Conservation (phyloP, 2,797 vertebrate species). For the Atherinosoma microstoma region DNA sequence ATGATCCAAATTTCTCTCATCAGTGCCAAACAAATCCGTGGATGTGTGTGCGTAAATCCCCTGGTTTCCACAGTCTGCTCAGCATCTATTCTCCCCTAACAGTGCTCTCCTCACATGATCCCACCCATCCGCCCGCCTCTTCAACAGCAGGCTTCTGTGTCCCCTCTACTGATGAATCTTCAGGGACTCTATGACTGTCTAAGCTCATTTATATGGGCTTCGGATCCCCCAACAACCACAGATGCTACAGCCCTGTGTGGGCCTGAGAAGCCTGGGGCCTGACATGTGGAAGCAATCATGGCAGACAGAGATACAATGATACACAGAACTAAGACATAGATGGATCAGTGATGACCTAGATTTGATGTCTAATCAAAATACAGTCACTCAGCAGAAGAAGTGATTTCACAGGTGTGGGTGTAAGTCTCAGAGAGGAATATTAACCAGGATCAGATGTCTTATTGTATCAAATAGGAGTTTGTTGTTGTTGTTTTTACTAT, state of each 20-base stretch:
- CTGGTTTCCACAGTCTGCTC: slow-evolving; percentile 23
- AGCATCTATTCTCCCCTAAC: slow-evolving; percentile 21
- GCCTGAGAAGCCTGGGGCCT: slow-evolving; percentile 30
- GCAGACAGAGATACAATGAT: slow-evolving; percentile 63
- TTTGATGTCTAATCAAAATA: slow-evolving; percentile 75
- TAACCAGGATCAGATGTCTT: slow-evolving; percentile 46
- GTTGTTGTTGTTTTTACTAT: slow-evolving; percentile 23
- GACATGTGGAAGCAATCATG: slow-evolving; percentile 73
- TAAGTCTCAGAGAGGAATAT: slow-evolving; percentile 38
- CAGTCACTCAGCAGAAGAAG: slow-evolving; percentile 46
- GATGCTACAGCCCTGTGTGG: slow-evolving; percentile 48
- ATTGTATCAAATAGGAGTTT: slow-evolving; percentile 46
- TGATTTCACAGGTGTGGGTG: slow-evolving; percentile 41
- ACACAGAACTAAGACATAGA: slow-evolving; percentile 59
- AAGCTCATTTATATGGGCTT: slow-evolving; percentile 48
- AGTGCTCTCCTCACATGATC: slow-evolving; percentile 40
- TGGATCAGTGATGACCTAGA: slow-evolving; percentile 57
- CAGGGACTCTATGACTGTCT: slow-evolving; percentile 37
- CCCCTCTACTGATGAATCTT: slow-evolving; percentile 38
- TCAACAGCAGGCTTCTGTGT: slow-evolving; percentile 57
- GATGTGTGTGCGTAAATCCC: slow-evolving; percentile 48
- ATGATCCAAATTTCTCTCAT: slow-evolving; percentile 62
- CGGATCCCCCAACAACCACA: slow-evolving; percentile 35
- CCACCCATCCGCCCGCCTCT: slow-evolving; percentile 27
- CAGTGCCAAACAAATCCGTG: slow-evolving; percentile 49